These are phyloP conservation scores for Morbakka virulenta DNA, from an alignment of 30 jellyfish, hydroid and myxozoan genomes.

Conservation along the genomic window DNA sequence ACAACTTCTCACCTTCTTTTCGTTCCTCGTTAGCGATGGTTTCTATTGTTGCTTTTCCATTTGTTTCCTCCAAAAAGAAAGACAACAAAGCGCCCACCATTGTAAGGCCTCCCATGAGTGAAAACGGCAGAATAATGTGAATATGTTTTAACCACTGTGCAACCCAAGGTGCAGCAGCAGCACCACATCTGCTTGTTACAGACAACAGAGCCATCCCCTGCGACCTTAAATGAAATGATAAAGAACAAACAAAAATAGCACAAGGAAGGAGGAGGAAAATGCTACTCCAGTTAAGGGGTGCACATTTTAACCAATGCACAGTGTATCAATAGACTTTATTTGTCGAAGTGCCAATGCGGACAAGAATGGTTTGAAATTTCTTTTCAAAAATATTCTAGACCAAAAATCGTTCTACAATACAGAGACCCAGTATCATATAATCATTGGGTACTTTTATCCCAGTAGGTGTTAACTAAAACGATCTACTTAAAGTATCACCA, in stretches of 20 bases:
- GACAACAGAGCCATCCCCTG: constrained; percentile 48
- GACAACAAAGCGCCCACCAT: constrained; percentile 29
- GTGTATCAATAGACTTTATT: too few relatives aligned
- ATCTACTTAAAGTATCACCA: too few relatives aligned
- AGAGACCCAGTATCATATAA: too few relatives aligned
- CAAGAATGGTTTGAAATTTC: too few relatives aligned
- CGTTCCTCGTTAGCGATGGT: not conserved
- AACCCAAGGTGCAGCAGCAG: constrained; percentile 74
- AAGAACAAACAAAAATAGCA: not conserved
- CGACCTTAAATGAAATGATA: constrained; percentile 3
- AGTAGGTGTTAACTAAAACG: too few relatives aligned
- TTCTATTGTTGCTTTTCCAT: constrained; percentile 53
- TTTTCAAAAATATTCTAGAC: too few relatives aligned
- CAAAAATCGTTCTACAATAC: too few relatives aligned
- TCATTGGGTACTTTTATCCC: too few relatives aligned
- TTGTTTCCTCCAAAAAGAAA: constrained; percentile 32
- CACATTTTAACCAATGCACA: too few relatives aligned
- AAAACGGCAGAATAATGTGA: constrained; percentile 26
- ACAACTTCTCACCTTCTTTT: not conserved
- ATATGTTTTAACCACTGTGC: constrained; percentile 35
- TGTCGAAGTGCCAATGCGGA: too few relatives aligned
- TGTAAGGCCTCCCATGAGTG: constrained; percentile 32
- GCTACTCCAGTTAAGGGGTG: too few relatives aligned
- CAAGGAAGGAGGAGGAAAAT: too few relatives aligned
- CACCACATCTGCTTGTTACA: constrained; percentile 46